Base-by-base conservation (phyloP, 2,888 invertebrate species). In the Synanthedon formicaeformis region DNA sequence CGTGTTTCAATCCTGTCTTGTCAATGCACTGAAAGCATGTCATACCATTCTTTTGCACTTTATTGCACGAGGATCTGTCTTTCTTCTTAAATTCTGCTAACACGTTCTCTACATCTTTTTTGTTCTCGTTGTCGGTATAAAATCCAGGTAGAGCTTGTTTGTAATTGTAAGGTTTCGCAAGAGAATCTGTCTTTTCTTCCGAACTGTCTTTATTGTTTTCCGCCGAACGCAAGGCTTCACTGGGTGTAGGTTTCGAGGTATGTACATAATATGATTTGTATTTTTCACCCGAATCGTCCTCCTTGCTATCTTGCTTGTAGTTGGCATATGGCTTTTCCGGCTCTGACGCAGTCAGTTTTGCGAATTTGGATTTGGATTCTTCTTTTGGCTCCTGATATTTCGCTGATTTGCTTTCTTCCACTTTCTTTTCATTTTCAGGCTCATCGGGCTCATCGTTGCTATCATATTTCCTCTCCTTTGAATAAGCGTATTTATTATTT, bases 21-120 rank as follows among this genome's bases (percentile, higher is more conserved):
- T 93, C 92, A 3, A 90, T 78, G 69, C 94, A 94, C 60, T 92
- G 89, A 70, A 90, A 94, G 68, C 94, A 94, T 0, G 93, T 93
- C 92, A 94, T 92, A 48, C 92, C 92, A 60, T 92, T 91, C 65
- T 92, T 92, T 57, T 90, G 88, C 0, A 92, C 89, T 71, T 92
- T 92, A 65, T 92, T 91, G 70, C 94, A 94, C 8, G 91, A 83
- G 27, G 92, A 91, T 60, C 93, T 87, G 64, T 94, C 93, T 71
- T 92, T 92, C 65, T 91, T 90, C 56, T 90, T 90, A 63, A 94
- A 93, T 63, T 92, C 92, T n/a, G 91, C 91, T 59, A 93, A 78
- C 51, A 92, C 91, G 65, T 91, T 89, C 65, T 92, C 92, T 13
- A 93, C 91, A 57, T 93, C 91, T 65, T 91, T 90, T 66, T 91